Evolutionary conservation across 2,888 invertebrate species (phyloP), one percentile per base, ranked within the genome.

Genomic region (Lampropteryx suffumata): DNA sequence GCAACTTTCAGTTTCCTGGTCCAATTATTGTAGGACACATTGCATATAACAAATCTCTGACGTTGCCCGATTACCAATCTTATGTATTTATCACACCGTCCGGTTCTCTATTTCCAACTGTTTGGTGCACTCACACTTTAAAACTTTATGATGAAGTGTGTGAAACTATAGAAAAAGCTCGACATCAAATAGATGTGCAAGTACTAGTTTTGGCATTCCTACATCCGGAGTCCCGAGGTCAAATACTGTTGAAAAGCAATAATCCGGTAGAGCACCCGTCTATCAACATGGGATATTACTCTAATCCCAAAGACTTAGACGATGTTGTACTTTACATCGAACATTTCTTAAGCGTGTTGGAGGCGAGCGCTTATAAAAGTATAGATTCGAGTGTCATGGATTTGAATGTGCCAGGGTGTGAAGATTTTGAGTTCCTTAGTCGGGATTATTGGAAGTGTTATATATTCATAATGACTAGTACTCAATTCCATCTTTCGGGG

Each of bases 251-350:
- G 12, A 41, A 32, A 35, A 93, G 28, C 94, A 94, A 1, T 94
- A 94, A 0, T 84, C 91, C 28, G 92, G 92, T 50, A 79, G 90
- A 1, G n/a, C n/a, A n/a, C n/a, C n/a, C n/a, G n/a, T n/a, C n/a
- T n/a, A n/a, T n/a, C n/a, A n/a, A n/a, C n/a, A n/a, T n/a, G n/a
- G n/a, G n/a, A n/a, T n/a, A n/a, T n/a, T n/a, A n/a, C n/a, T n/a
- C n/a, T n/a, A n/a, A n/a, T n/a, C n/a, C n/a, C n/a, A n/a, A n/a
- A n/a, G n/a, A n/a, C n/a, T n/a, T n/a, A n/a, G n/a, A n/a, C n/a
- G n/a, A n/a, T n/a, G n/a, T n/a, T n/a, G n/a, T n/a, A n/a, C n/a
- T n/a, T n/a, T n/a, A n/a, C n/a, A n/a, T n/a, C n/a, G n/a, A n/a
- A n/a, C n/a, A n/a, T n/a, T n/a, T n/a, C n/a, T n/a, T n/a, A 1